Evolutionary conservation across 2,113 vertebrate species (phyloP).

Genomic region (Indicator indicator): DNA sequence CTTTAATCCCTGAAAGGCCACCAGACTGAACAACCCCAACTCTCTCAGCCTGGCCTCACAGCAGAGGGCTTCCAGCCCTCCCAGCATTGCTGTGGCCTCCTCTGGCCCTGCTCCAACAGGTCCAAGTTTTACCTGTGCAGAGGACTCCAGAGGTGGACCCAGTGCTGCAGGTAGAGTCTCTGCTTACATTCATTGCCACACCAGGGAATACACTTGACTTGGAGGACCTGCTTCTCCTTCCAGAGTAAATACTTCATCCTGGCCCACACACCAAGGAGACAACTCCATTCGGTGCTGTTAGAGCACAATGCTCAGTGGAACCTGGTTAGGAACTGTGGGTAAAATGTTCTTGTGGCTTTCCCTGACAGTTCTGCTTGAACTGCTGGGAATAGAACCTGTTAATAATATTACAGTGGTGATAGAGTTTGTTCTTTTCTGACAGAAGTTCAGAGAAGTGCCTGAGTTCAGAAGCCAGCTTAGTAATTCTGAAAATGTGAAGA

Average conservation of each 20-base stretch:
- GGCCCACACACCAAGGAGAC: background rate
- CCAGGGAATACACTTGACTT: background rate
- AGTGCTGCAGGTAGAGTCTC: background rate
- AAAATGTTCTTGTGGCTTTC: background rate
- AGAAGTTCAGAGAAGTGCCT: background rate
- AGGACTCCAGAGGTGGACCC: background rate
- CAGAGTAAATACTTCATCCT: background rate
- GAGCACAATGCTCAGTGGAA: fast-evolving
- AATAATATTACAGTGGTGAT: background rate
- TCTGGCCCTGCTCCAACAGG: too few species aligned
- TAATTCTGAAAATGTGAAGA: background rate
- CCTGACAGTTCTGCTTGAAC: background rate
- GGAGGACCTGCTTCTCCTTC: background rate
- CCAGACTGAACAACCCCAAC: background rate
- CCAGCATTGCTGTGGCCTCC: too few species aligned
- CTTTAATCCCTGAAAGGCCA: background rate
- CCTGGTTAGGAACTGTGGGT: fast-evolving
- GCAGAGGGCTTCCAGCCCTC: background rate
- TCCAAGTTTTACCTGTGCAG: too few species aligned
- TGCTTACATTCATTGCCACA: background rate
- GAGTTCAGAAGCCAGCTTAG: background rate
- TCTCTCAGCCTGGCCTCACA: background rate
- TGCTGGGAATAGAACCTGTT: background rate
- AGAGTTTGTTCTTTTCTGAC: background rate
- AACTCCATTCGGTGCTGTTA: fast-evolving